Evolutionary conservation across 2,888 invertebrate species (phyloP), one percentile per base, ranked within the genome.

Genomic region (Drosophila eohydei): DNA sequence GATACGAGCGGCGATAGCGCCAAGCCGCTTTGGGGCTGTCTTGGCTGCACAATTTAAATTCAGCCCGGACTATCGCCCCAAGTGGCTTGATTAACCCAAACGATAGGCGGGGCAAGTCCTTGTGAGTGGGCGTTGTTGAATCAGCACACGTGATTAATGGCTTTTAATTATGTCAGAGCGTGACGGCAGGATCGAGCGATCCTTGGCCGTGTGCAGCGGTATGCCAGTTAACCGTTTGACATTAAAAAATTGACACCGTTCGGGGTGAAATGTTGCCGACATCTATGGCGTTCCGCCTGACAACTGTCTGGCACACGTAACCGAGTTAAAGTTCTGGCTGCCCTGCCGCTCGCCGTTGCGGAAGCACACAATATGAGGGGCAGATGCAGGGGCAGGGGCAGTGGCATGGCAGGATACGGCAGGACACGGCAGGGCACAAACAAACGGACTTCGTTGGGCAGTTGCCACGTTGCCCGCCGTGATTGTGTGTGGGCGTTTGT

Each of bases 111-210:
- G 80, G 68, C 68, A 26, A 28, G 54, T 28, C 38, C 61, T 56
- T 57, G 69, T 60, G 60, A 75, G 82, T 88, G 89, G 89, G 83
- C 86, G 83, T 88, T 75, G 89, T 91, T 91, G 91, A 88, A 90
- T 90, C 91, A 91, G 91, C 90, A 89, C 91, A 90, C 91, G 92
- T 92, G 92, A 92, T 92, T 92, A 92, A 92, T 92, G 92, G 91
- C 81, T 92, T 92, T 92, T 92, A 92, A 92, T 92, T 92, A 92
- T 92, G 92, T 91, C 92, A 92, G 90, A 86, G 83, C 80, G 83
- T 80, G 67, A 75, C 26, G 32, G n/a, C 51, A 60, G 67, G 72
- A 67, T 57, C 71, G 71, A 58, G 41, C 48, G 73, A 72, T 65
- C 71, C 69, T 66, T 70, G 52, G 46, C 52, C 43, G 60, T 66